Conservation (phyloP, 2,797 vertebrate species). For the Nothura maculosa region DNA sequence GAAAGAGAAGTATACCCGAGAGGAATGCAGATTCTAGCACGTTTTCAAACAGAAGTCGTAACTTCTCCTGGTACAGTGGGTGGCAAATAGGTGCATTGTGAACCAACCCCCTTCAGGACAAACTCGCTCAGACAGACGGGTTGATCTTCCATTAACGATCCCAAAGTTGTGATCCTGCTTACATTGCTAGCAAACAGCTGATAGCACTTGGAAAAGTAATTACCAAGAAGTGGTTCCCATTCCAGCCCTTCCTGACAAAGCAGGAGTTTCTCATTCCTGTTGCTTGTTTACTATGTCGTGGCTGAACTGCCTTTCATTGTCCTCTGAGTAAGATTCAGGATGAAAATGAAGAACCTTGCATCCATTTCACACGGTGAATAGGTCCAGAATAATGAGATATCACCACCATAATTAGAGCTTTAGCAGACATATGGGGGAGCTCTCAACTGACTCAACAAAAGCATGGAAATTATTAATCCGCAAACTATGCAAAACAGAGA, state of each 20-base stretch:
- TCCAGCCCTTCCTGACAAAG: neutral
- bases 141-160: neutral
- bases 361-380: neutral
- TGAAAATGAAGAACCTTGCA: neutral
- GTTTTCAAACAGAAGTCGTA: neutral
- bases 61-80: neutral
- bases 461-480: neutral
- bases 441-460: neutral
- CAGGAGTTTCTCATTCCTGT: neutral
- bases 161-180: neutral
- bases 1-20: neutral
- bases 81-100: neutral
- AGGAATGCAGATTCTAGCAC: neutral
- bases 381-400: neutral
- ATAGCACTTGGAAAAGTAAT: neutral
- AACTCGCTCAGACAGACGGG: neutral
- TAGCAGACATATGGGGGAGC: neutral
- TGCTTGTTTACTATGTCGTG: neutral
- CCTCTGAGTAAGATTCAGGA: neutral
- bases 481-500: neutral
- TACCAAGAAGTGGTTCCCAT: neutral
- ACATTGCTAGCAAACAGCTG: neutral
- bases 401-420: neutral
- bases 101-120: neutral
- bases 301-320: neutral